Base-by-base conservation (phyloP, 2,797 vertebrate genomes). In the Delichon dasypus region DNA sequence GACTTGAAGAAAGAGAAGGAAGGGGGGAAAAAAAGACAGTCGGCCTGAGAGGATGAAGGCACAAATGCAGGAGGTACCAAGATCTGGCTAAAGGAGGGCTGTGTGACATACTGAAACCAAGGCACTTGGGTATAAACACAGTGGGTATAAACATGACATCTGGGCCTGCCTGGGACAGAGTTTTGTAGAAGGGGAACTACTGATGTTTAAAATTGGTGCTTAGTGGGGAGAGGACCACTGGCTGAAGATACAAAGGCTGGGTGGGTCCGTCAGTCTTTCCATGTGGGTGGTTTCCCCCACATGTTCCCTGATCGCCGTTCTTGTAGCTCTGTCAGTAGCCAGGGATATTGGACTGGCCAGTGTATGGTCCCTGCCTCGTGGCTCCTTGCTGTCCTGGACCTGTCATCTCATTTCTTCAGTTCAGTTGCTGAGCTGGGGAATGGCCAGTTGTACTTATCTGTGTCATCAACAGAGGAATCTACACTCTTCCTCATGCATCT, bases 401-500 rank as follows among this genome's bases (percentile, higher is more conserved):
- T 93, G 54, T 65, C 42, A 51, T 76, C 61, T 85, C 7, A 38
- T 93, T 88, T 91, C 25, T 94, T 67, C 23, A 67, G 50, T 87
- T 76, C 74, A 79, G 7, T 65, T 81, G 76, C 61, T 91, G 83
- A 68, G n/a, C 60, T 65, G 45, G 44, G 54, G 47, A 93, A 92
- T 88, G 66, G 89, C 85, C 42, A 62, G 38, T 70, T 93, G 30
- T 88, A 74, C 88, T 94, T 96, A 95, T 94, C 94, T 87, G 67
- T 94, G 67, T 88, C 89, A 95, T 96, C 89, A 93, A 13, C 50
- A 72, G 89, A 86, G 65, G 74, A 94, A 94, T 90, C 94, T 74
- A 79, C 17, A 3, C 73, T 93, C 85, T 95, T 94, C 95, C 93
- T 93, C 38, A 36, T 86, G 68, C 94, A 94, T 94, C 91, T 85